Evolutionary conservation across 2,888 invertebrate genomes (phyloP), one percentile per base, ranked within the genome.

Genomic region (Rhamnusium bicolor): DNA sequence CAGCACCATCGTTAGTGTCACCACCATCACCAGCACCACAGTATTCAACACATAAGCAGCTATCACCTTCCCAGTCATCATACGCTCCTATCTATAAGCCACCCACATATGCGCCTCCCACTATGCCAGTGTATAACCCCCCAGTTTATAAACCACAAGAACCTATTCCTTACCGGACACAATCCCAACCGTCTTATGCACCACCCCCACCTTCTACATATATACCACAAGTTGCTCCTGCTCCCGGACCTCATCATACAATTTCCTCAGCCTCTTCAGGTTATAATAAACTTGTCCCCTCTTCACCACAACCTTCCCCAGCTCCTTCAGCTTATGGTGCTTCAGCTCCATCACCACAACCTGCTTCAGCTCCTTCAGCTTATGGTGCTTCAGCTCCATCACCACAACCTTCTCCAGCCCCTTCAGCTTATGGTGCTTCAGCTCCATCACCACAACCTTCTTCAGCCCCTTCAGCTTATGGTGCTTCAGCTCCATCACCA

Each of bases 151-250:
- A 24, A n/a, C 12, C 54, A 75, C 81, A 65, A 75, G 74, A 77
- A 14, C 29, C 65, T 16, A 75, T 81, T 58, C 49, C 65, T 8
- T 72, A 72, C 47, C 75, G 76, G 32, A 71, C 77, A 29, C 74
- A 72, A 49, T 18, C 66, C 16, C 69, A 71, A 49, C 16, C 61
- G 18, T 72, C 77, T 51, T 69, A 69, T 29, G 74, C 75, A 12
- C 75, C 69, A 53, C 49, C 60, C 1, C 5, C 32, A 32, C n/a
- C 40, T n/a, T 4, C 40, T n/a, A 4, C 40, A n/a, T n/a, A n/a
- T n/a, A n/a, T n/a, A n/a, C n/a, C n/a, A n/a, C n/a, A n/a, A n/a
- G n/a, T n/a, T n/a, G n/a, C n/a, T n/a, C n/a, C n/a, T n/a, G n/a
- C n/a, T n/a, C n/a, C n/a, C n/a, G n/a, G n/a, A n/a, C n/a, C n/a